Conservation (phyloP, 2,888 invertebrate genomes). For the Penaeus monodon region DNA sequence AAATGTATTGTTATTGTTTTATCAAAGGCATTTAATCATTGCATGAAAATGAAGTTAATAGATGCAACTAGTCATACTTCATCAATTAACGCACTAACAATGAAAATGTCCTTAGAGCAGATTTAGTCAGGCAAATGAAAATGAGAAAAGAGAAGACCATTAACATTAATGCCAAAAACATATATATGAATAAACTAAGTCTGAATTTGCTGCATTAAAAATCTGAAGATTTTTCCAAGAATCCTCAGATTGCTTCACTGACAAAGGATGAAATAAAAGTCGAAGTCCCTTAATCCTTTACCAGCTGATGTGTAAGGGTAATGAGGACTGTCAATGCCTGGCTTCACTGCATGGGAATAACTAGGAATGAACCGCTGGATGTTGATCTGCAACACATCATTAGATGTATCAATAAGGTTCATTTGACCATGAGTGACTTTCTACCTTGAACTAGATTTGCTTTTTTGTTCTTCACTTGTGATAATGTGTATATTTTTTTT, state of each 20-base stretch:
- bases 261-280: neutral
- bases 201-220: too few species aligned
- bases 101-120: neutral
- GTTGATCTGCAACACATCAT: slow-evolving; percentile 1
- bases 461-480: too few species aligned
- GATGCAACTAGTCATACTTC: slow-evolving; percentile 33
- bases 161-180: neutral
- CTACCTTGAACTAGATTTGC: too few species aligned
- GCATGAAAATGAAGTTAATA: slow-evolving; percentile 38
- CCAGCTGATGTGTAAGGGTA: slow-evolving; percentile 10
- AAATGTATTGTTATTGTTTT: slow-evolving; percentile 19
- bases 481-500: too few species aligned
- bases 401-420: too few species aligned
- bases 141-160: too few species aligned
- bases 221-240: too few species aligned
- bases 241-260: neutral
- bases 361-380: slow-evolving; percentile 7
- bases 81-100: slow-evolving; percentile 52
- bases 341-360: slow-evolving; percentile 53
- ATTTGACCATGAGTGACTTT: too few species aligned
- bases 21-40: slow-evolving; percentile 8
- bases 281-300: slow-evolving; percentile 43
- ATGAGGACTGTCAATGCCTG: slow-evolving; percentile 26
- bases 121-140: neutral
- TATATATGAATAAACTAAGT: neutral